Evolutionary conservation across 2,113 vertebrate genomes (phyloP).

Genomic region (Microcebus tavaratra): DNA sequence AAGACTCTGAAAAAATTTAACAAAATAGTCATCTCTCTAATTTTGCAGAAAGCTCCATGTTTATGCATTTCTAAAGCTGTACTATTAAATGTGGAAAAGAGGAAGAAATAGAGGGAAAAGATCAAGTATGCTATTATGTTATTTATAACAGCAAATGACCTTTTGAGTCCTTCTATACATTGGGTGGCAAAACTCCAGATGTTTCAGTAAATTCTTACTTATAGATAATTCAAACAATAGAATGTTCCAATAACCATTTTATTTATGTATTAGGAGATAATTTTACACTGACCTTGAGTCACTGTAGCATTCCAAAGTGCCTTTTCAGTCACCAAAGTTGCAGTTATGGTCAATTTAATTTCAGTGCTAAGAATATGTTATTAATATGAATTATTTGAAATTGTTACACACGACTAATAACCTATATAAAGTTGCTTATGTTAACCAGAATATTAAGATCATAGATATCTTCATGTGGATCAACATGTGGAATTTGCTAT

Average conservation of each 20-base stretch:
- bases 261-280: neutral
- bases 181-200: neutral
- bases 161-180: neutral
- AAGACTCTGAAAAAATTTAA: conserved; percentile 1
- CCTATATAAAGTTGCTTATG: neutral
- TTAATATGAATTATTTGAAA: conserved; percentile 48
- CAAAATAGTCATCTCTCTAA: neutral
- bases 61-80: neutral
- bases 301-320: neutral
- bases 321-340: neutral
- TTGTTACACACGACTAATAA: neutral
- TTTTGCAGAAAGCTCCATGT: neutral
- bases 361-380: conserved; percentile 39
- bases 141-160: neutral
- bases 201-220: neutral
- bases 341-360: conserved; percentile 1
- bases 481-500: neutral
- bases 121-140: neutral
- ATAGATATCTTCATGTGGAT: neutral
- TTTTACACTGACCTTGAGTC: neutral
- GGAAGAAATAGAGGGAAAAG: neutral
- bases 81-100: neutral
- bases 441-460: neutral
- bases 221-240: neutral
- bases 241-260: neutral